A percentile compares a stretch with the other conserved stretches of the same genome.
These are phyloP conservation scores for Drosophila paranaensis DNA, from an alignment of 2,888 invertebrate genomes.

Conservation along the genomic window DNA sequence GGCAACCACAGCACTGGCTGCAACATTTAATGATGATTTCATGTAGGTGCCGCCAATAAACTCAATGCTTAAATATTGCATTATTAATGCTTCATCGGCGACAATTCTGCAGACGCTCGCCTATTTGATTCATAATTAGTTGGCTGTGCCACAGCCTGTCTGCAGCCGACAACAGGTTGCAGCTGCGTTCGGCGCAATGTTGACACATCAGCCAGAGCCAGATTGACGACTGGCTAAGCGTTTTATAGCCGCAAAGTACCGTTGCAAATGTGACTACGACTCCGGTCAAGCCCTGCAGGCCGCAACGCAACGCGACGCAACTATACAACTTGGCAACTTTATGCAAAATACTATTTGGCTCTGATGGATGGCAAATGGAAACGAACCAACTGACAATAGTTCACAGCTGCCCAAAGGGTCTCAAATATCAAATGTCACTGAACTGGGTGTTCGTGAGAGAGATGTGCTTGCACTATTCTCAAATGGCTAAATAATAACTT, in stretches of 20 bases:
- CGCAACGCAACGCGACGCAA: constrained; percentile 53
- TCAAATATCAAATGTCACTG: constrained; percentile 46
- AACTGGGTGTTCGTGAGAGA: constrained; percentile 40
- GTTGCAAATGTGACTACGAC: constrained; percentile 62
- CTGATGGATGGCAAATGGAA: constrained; percentile 64
- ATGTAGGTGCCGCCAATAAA: constrained; percentile 79
- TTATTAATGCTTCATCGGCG: constrained; percentile 63
- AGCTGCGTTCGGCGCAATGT: constrained; percentile 27
- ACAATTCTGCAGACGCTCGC: constrained; percentile 35
- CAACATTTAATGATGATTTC: constrained; percentile 73
- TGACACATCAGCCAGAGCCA: constrained; percentile 42
- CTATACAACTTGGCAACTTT: constrained; percentile 65
- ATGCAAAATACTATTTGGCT: constrained; percentile 65
- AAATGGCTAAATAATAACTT: not conserved
- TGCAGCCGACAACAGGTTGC: constrained; percentile 62
- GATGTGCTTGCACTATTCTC: not conserved
- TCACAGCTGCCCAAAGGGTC: constrained; percentile 7
- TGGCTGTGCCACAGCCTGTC: constrained; percentile 27
- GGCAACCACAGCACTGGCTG: constrained; percentile 35
- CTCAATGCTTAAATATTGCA: constrained; percentile 76
- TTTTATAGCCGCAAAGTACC: constrained; percentile 73
- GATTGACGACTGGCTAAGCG: constrained; percentile 68
- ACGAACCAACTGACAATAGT: constrained; percentile 38
- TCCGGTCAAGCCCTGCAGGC: constrained; percentile 44
- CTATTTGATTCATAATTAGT: constrained; percentile 77